Evolutionary conservation across 2,888 invertebrate species (phyloP).

Genomic region (Drosophila multiciliata): DNA sequence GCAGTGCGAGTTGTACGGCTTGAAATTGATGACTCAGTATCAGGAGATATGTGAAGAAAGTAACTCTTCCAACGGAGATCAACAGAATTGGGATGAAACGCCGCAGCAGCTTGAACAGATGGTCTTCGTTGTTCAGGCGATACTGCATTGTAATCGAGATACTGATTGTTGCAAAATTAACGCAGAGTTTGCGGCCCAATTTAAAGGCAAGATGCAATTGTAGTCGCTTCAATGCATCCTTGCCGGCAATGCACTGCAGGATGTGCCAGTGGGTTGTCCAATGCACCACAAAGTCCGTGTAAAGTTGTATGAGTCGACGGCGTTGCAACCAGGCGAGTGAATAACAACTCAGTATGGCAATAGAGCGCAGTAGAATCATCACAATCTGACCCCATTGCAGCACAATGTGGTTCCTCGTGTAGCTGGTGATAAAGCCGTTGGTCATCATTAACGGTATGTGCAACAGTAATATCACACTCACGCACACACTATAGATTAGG

Average conservation of each 20-base stretch:
- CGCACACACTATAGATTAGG: constrained; percentile 44
- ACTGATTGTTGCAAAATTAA: constrained; percentile 28
- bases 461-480: constrained; percentile 25
- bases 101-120: not conserved
- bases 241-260: constrained; percentile 17
- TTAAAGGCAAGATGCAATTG: constrained; percentile 30
- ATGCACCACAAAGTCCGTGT: constrained; percentile 22
- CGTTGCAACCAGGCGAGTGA: constrained; percentile 53
- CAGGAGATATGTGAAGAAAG: constrained; percentile 44
- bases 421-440: constrained; percentile 9
- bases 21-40: constrained; percentile 62
- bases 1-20: constrained; percentile 50
- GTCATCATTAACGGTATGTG: constrained; percentile 32
- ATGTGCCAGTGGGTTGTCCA: constrained; percentile 30
- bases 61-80: constrained; percentile 9
- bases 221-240: constrained; percentile 20
- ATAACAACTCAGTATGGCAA: constrained; percentile 36
- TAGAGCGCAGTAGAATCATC: not conserved
- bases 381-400: constrained; percentile 39
- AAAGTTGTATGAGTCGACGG: constrained; percentile 36
- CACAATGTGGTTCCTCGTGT: constrained; percentile 53
- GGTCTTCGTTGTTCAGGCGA: not conserved
- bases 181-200: constrained; percentile 25
- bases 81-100: constrained; percentile 23
- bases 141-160: constrained; percentile 43